Conservation (phyloP, 2,888 invertebrate species). For the Brenthis ino region DNA sequence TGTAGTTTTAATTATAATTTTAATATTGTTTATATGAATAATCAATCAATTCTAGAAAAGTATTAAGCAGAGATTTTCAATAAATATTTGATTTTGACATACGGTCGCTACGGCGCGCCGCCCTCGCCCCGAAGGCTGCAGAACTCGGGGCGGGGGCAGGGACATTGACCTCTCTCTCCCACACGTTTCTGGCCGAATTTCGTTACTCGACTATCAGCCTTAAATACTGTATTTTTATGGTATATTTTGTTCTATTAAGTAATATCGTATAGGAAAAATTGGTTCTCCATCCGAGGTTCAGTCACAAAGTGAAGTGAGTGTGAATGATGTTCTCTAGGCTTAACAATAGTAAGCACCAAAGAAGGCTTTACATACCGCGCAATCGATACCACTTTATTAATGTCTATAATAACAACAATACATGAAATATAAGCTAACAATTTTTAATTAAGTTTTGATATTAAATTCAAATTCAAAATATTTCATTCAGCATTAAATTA, state of each 20-base stretch:
- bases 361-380: constrained; percentile 13
- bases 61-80: constrained; percentile 34
- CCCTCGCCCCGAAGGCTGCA: constrained; percentile 37
- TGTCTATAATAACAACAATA: neutral
- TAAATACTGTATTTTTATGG: constrained; percentile 56
- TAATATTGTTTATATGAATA: neutral
- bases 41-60: constrained; percentile 4
- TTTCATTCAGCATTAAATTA: too few relatives aligned
- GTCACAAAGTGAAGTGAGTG: constrained; percentile 63
- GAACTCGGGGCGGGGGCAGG: constrained; percentile 44
- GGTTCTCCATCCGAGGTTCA: constrained; percentile 65
- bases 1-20: too few relatives aligned
- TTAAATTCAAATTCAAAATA: too few relatives aligned
- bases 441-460: too few relatives aligned
- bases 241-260: constrained; percentile 50
- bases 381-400: constrained; percentile 4
- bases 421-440: too few relatives aligned
- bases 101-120: constrained; percentile 36
- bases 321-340: constrained; percentile 56
- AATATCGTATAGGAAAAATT: constrained; percentile 62
- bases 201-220: constrained; percentile 59
- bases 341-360: constrained; percentile 39
- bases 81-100: constrained; percentile 43
- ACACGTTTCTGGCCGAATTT: constrained; percentile 45
- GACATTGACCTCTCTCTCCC: constrained; percentile 67